Evolutionary conservation across 2,888 invertebrate species (phyloP).

Genomic region (Brachynemurus nebulosus): DNA sequence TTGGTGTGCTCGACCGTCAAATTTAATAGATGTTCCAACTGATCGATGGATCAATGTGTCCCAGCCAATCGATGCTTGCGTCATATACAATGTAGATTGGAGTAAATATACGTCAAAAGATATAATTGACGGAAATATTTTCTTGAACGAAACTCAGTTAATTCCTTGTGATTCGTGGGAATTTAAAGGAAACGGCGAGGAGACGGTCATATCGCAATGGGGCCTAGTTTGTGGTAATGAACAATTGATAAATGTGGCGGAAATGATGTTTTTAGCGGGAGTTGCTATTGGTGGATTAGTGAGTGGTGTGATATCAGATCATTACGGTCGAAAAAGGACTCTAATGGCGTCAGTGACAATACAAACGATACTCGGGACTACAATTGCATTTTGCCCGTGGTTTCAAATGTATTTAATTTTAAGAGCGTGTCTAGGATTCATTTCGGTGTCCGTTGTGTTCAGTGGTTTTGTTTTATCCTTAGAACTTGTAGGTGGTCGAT

Average conservation of each 20-base stretch:
- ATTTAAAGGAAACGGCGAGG: slow-evolving; percentile 28
- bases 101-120: slow-evolving; percentile 30
- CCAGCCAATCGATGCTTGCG: slow-evolving; percentile 6
- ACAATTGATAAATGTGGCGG: slow-evolving; percentile 53
- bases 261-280: slow-evolving; percentile 63
- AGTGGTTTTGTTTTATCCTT: slow-evolving; percentile 67
- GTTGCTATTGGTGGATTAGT: slow-evolving; percentile 65
- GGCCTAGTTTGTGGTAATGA: slow-evolving; percentile 58
- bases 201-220: slow-evolving; percentile 65
- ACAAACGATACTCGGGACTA: slow-evolving; percentile 49
- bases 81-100: slow-evolving; percentile 16
- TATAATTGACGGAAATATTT: slow-evolving; percentile 26
- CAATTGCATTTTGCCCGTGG: slow-evolving; percentile 55
- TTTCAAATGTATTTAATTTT: slow-evolving; percentile 56
- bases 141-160: slow-evolving; percentile 27
- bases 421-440: slow-evolving; percentile 55
- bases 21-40: slow-evolving; percentile 38
- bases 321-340: slow-evolving; percentile 61
- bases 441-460: slow-evolving; percentile 70
- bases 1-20: slow-evolving; percentile 53
- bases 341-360: slow-evolving; percentile 54
- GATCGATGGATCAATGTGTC: slow-evolving; percentile 45
- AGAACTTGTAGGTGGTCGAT: slow-evolving; percentile 64
- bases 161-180: slow-evolving; percentile 26
- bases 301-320: slow-evolving; percentile 68